A percentile compares a stretch with the other conserved stretches of the same genome.
Evolutionary conservation across 2,113 vertebrate species (phyloP).

Genomic region (Dasyurus viverrinus): DNA sequence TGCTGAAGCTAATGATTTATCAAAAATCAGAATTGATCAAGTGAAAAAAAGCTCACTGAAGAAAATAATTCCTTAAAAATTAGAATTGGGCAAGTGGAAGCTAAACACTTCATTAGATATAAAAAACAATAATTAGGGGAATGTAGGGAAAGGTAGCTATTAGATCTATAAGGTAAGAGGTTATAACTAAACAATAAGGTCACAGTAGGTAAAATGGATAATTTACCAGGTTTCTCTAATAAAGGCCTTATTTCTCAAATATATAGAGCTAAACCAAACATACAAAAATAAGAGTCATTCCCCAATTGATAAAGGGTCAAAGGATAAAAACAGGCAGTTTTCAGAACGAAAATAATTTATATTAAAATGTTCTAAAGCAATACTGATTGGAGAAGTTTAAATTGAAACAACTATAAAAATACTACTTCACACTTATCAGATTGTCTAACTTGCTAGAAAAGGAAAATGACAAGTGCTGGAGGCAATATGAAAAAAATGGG

Average conservation of each 20-base stretch:
- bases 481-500: not conserved
- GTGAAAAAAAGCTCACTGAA: no score
- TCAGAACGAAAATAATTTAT: not conserved
- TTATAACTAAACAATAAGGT: not conserved
- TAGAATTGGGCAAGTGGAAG: not conserved
- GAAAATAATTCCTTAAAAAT: not conserved
- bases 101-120: not conserved
- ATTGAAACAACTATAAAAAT: not conserved
- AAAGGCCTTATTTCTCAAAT: not conserved
- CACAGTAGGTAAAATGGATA: not conserved
- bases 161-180: not conserved
- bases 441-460: not conserved
- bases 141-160: not conserved
- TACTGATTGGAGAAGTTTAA: not conserved
- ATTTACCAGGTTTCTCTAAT: no score
- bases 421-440: not conserved
- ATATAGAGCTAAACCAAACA: not conserved
- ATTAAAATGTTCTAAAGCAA: not conserved
- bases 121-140: not conserved
- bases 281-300: not conserved
- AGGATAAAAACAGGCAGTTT: not conserved
- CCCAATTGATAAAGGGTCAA: not conserved
- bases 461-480: not conserved
- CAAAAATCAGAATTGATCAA: no score
- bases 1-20: no score